phyloP scores from a whole-genome alignment of 2,888 invertebrate genomes.

The Taphrorychus bicolor region DNA sequence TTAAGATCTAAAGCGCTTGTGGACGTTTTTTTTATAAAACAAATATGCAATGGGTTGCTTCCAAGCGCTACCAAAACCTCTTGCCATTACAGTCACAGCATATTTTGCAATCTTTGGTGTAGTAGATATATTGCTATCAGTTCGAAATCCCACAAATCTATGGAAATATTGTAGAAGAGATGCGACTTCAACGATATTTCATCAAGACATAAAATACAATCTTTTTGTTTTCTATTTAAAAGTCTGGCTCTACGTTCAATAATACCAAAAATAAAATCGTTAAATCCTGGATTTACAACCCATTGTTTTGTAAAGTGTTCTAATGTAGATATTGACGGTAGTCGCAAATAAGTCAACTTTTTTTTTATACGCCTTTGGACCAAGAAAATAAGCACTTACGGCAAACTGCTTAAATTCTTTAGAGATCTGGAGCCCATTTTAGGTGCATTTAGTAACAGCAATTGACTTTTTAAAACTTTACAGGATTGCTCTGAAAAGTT shows the following conservation, averaged over 20 bases:
- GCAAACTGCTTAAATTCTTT: constrained; percentile 35
- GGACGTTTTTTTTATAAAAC: constrained; percentile 32
- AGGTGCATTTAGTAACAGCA: no score
- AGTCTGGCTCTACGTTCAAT: no score
- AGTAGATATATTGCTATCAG: constrained; percentile 6
- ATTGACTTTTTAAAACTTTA: constrained; percentile 1
- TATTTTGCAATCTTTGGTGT: not conserved
- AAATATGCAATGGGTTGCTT: constrained; percentile 36
- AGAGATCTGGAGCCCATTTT: constrained; percentile 24
- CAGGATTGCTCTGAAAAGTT: not conserved
- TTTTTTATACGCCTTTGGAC: constrained; percentile 40
- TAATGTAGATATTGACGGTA: constrained; percentile 16
- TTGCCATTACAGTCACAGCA: constrained; percentile 8
- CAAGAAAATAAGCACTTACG: constrained; percentile 34
- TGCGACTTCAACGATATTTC: no score
- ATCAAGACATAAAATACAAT: no score
- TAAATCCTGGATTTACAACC: constrained; percentile 31
- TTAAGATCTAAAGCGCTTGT: constrained; percentile 27
- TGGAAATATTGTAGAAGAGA: constrained; percentile 17
- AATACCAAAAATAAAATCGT: no score
- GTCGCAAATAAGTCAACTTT: constrained; percentile 23
- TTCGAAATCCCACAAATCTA: constrained; percentile 27
- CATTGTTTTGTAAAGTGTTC: constrained; percentile 35
- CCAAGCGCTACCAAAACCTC: constrained; percentile 7
- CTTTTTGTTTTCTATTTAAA: no score